phyloP scores from a whole-genome alignment of 2,113 vertebrate genomes.

The Chelonoidis abingdonii region DNA sequence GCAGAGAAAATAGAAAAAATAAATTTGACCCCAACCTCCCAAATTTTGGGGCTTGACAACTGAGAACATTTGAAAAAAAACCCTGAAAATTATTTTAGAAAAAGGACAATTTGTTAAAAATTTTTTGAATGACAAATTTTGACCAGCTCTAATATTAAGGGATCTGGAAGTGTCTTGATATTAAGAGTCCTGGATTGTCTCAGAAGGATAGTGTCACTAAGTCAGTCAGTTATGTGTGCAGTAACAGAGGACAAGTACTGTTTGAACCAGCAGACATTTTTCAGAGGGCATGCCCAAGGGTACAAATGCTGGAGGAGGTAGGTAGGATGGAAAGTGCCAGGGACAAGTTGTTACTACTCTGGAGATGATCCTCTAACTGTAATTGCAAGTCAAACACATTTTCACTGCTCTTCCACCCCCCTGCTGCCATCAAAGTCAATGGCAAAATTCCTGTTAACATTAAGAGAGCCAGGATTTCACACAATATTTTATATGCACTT shows the following conservation, averaged over 20 bases:
- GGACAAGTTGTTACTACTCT: neutral
- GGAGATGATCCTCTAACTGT: neutral
- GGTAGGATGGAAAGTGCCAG: neutral
- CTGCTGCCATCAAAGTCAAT: neutral
- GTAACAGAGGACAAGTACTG: neutral
- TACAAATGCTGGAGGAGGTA: rapidly evolving
- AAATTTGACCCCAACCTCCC: neutral
- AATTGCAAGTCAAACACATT: rapidly evolving
- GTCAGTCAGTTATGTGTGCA: rapidly evolving
- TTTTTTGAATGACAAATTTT: neutral
- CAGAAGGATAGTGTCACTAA: neutral
- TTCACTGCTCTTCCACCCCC: neutral
- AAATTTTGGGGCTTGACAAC: neutral
- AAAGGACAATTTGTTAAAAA: neutral
- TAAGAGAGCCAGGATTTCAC: neutral
- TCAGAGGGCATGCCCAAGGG: rapidly evolving
- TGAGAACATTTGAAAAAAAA: neutral
- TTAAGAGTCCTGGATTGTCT: neutral
- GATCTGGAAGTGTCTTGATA: neutral
- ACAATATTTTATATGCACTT: neutral
- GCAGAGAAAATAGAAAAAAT: neutral
- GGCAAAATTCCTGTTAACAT: neutral
- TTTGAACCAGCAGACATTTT: neutral
- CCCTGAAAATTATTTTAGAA: neutral
- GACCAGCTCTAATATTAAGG: neutral